phyloP scores from a whole-genome alignment of 2,888 invertebrate species.

The Ectropis crepuscularia region DNA sequence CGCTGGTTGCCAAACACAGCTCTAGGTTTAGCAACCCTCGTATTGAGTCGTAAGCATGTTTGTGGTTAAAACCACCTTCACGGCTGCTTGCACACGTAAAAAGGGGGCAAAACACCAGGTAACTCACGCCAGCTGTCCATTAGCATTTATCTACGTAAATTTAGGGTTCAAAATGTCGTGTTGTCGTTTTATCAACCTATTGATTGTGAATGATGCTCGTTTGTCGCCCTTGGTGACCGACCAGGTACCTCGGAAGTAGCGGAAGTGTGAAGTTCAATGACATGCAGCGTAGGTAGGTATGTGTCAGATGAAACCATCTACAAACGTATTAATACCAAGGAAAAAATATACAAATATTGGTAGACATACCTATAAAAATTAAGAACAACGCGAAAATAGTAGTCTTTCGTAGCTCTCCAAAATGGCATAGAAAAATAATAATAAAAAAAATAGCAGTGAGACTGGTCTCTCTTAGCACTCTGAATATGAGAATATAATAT shows the following conservation, averaged over 20 bases:
- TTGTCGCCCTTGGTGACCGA: slow-evolving; percentile 51
- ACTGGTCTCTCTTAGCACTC: too few relatives aligned
- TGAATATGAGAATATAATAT: too few relatives aligned
- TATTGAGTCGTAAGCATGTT: slow-evolving; percentile 13
- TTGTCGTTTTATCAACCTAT: slow-evolving; percentile 48
- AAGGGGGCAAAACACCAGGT: slow-evolving; percentile 44
- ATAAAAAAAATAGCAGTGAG: too few relatives aligned
- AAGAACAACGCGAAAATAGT: too few relatives aligned
- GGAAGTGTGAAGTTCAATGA: slow-evolving; percentile 47
- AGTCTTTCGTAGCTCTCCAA: too few relatives aligned
- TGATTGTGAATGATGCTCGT: slow-evolving; percentile 49
- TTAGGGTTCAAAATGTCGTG: slow-evolving; percentile 38
- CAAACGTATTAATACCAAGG: too few relatives aligned
- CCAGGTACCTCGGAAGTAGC: slow-evolving; percentile 36
- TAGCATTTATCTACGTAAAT: fast-evolving
- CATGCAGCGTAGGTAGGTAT: slow-evolving; percentile 23
- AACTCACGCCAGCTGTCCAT: not conserved
- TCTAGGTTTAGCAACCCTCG: slow-evolving; percentile 15
- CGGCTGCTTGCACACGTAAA: slow-evolving; percentile 48
- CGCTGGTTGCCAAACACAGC: not conserved
- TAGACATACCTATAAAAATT: too few relatives aligned
- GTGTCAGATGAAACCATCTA: too few relatives aligned
- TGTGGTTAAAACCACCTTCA: slow-evolving; percentile 49
- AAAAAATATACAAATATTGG: too few relatives aligned
- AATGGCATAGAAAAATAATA: too few relatives aligned